These are phyloP conservation scores for Orcinus orca DNA, from an alignment of 2,113 vertebrate genomes.

Conservation along the genomic window DNA sequence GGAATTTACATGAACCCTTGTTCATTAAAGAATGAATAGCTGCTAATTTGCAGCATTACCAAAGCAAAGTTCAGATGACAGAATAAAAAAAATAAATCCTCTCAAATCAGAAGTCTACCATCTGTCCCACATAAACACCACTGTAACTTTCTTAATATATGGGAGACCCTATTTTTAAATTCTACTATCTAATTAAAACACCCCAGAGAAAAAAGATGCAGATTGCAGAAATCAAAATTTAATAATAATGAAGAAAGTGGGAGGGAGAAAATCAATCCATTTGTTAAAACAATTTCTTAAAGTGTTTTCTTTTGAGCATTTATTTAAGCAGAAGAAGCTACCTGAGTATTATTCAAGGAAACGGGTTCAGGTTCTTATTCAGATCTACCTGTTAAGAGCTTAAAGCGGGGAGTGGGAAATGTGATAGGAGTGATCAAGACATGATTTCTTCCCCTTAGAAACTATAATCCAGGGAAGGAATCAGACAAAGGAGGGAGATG, in stretches of 20 bases:
- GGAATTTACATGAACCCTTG: conserved; percentile 76
- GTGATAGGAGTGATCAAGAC: fast-evolving
- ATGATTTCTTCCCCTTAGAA: fast-evolving
- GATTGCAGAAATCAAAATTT: conserved; percentile 64
- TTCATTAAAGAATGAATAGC: conserved; percentile 85
- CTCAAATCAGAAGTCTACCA: conserved; percentile 78
- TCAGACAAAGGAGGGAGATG: fast-evolving
- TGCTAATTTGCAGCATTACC: conserved; percentile 82
- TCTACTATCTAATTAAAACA: conserved; percentile 58
- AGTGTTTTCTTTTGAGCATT: not conserved
- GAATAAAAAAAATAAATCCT: conserved; percentile 73
- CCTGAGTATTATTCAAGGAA: not conserved
- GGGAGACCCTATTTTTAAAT: conserved; percentile 75
- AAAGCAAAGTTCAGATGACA: conserved; percentile 81
- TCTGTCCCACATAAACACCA: conserved; percentile 74
- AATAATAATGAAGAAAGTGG: conserved; percentile 52
- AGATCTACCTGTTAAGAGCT: not conserved
- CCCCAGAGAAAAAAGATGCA: conserved; percentile 42
- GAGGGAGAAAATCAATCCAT: conserved; percentile 43
- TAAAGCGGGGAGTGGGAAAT: not conserved
- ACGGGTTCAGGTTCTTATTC: fast-evolving
- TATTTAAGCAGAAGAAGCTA: not conserved
- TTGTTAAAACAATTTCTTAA: conserved; percentile 29
- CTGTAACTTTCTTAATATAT: conserved; percentile 63
- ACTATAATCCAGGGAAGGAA: fast-evolving